phyloP scores from a whole-genome alignment of 92 coral and sea anemone species.

The Siderastrea siderea region DNA sequence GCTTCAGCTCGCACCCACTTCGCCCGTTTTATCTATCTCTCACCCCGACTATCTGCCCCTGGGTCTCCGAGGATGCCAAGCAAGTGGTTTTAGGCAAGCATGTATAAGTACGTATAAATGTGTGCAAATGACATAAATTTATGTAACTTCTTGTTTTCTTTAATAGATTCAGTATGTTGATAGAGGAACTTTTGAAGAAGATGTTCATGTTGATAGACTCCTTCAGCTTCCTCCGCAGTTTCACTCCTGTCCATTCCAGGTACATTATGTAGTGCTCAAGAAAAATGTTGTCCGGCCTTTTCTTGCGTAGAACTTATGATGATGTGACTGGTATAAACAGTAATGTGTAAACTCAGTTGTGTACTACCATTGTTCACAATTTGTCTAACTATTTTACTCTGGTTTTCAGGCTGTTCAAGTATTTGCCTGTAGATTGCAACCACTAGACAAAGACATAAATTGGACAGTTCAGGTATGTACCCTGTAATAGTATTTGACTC shows the following conservation, averaged over 20 bases:
- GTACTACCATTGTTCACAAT: too few species aligned
- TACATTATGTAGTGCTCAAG: neutral
- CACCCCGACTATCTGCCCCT: too few species aligned
- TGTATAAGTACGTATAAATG: too few species aligned
- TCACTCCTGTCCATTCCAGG: conserved; percentile 87
- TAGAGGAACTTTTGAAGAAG: conserved; percentile 62
- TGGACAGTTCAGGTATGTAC: conserved; percentile 89
- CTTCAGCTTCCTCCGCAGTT: conserved; percentile 89
- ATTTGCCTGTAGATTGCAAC: conserved; percentile 87
- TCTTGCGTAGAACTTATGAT: too few species aligned
- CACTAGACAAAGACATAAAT: conserved; percentile 81
- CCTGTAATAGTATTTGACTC: too few species aligned
- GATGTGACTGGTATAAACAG: neutral
- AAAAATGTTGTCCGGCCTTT: too few species aligned
- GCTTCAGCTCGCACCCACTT: too few species aligned
- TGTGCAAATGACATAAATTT: too few species aligned
- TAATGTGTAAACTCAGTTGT: neutral
- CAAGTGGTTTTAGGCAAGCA: too few species aligned
- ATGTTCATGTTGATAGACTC: conserved; percentile 67
- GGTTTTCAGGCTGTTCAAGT: conserved; percentile 87
- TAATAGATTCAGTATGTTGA: conserved; percentile 90
- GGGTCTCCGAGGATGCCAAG: too few species aligned
- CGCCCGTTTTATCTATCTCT: too few species aligned
- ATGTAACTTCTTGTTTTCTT: neutral
- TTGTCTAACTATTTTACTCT: neutral